Evolutionary conservation across 1,140 invertebrate species (phyloP), one percentile per base, ranked within the genome.

Genomic region (Drosophila nebulosa): DNA sequence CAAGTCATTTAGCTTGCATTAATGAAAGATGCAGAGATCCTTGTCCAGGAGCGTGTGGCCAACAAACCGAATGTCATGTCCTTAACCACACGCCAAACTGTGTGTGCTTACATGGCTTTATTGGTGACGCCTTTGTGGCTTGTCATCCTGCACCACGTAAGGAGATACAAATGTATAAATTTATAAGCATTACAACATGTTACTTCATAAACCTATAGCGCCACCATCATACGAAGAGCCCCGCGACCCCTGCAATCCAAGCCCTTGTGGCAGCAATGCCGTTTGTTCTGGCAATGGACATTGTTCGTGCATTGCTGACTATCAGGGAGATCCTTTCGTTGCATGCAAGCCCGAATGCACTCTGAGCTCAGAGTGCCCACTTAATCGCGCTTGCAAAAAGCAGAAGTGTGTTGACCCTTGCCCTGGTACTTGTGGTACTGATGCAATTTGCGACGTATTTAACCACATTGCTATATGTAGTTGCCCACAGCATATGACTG

Each of bases 1-100:
- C 94, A 6, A 91, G 92, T 55, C 93, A 95, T 77, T 93, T 94
- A 80, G 94, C 95, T 12, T 96, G 96, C 81, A 90, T 94, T 16
- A 92, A 93, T 63, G 93, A 95, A 66, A 95, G 94, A 90, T 97
- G 96, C 91, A 91, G 90, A 4, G 94, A 97, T 89, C 96, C 96
- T 4, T 96, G 96, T 76, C 91, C 93, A 36, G 95, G 94, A 64
- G 96, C 95, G 35, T 97, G 96, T 90, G 96, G 96, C 6, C 93
- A 95, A 53, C 95, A 96, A 91, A 96, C 97, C 12, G 93, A 95
- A 75, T 98, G 97, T 88, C 94, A 95, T 73, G 95, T 97, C 0
- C 94, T 96, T 6, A 96, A 96, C 81, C 97, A 98, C 81, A 96
- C 96, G 75, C 96, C 96, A 1, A 94, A 94, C 21, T 97, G 96